Conservation (phyloP, 2,797 vertebrate species). For the Micropoecilia bifurca region DNA sequence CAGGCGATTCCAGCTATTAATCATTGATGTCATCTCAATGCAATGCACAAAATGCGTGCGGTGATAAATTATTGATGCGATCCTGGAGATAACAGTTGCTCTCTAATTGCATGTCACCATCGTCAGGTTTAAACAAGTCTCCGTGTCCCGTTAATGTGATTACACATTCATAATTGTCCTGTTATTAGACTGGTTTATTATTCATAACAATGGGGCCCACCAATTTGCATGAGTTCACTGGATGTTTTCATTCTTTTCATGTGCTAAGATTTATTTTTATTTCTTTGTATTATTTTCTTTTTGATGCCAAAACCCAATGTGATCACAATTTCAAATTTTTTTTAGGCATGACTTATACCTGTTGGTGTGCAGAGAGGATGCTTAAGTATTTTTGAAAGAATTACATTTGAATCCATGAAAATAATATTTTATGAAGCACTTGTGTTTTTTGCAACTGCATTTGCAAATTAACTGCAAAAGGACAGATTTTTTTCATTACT, state of each 20-base stretch:
- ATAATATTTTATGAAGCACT: neutral
- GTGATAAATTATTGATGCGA: conserved; percentile 79
- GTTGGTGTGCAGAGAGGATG: neutral
- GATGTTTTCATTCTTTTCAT: conserved; percentile 38
- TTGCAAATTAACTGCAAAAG: neutral
- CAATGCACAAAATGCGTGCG: conserved; percentile 50
- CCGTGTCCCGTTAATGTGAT: conserved; percentile 73
- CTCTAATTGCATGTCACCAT: conserved; percentile 79
- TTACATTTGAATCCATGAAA: neutral
- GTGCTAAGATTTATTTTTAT: neutral
- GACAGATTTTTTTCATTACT: neutral
- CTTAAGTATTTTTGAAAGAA: neutral
- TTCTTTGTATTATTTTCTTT: neutral
- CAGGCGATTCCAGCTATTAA: conserved; percentile 57
- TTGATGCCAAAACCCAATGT: neutral
- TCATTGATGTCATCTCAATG: conserved; percentile 62
- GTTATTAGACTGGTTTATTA: conserved; percentile 75
- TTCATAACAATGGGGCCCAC: conserved; percentile 68
- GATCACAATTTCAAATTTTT: neutral
- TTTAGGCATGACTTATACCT: neutral
- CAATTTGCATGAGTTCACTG: conserved; percentile 59
- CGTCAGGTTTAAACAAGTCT: conserved; percentile 73
- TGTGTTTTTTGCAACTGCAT: neutral
- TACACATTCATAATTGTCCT: conserved; percentile 75
- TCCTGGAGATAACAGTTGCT: conserved; percentile 70